Conservation (phyloP, 2,113 vertebrate genomes). For the Corynorhinus townsendii region DNA sequence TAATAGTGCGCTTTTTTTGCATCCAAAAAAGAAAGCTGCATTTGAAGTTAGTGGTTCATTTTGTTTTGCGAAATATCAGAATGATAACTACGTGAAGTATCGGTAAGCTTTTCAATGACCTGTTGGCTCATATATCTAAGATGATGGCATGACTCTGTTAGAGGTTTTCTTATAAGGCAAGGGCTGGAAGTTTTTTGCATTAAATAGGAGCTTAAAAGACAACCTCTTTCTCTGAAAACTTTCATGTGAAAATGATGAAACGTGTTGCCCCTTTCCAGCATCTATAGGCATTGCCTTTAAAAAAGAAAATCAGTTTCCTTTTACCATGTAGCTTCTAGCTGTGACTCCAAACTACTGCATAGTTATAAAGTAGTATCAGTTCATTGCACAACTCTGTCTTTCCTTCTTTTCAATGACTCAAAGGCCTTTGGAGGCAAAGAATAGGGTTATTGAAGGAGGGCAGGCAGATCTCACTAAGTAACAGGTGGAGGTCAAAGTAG, state of each 20-base stretch:
- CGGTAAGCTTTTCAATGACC: slow-evolving; percentile 4
- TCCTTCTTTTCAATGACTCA: slow-evolving; percentile 62
- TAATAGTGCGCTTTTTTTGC: background rate
- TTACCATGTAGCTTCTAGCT: slow-evolving; percentile 39
- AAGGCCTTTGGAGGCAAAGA: slow-evolving; percentile 77
- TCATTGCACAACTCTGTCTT: slow-evolving; percentile 65
- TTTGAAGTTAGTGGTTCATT: background rate
- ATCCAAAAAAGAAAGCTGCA: background rate
- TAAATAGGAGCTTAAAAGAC: background rate
- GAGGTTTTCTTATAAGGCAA: slow-evolving; percentile 21
- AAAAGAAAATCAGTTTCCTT: slow-evolving; percentile 4
- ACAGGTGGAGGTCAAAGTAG: slow-evolving; percentile 83
- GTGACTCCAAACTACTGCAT: slow-evolving; percentile 68
- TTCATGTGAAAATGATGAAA: slow-evolving; percentile 70
- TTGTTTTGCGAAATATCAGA: slow-evolving; percentile 7
- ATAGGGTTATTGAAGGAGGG: slow-evolving; percentile 73
- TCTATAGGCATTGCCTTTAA: slow-evolving; percentile 67
- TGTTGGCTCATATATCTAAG: background rate
- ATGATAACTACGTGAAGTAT: background rate
- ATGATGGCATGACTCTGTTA: background rate
- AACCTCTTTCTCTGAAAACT: slow-evolving; percentile 65
- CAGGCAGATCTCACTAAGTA: slow-evolving; percentile 70
- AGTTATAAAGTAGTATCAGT: slow-evolving; percentile 65
- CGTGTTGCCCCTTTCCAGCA: slow-evolving; percentile 74
- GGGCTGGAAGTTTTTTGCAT: slow-evolving; percentile 45